A percentile compares a stretch with the other conserved stretches of the same genome.
Evolutionary conservation across 2,888 invertebrate species (phyloP).

Genomic region (Auanema sp.): DNA sequence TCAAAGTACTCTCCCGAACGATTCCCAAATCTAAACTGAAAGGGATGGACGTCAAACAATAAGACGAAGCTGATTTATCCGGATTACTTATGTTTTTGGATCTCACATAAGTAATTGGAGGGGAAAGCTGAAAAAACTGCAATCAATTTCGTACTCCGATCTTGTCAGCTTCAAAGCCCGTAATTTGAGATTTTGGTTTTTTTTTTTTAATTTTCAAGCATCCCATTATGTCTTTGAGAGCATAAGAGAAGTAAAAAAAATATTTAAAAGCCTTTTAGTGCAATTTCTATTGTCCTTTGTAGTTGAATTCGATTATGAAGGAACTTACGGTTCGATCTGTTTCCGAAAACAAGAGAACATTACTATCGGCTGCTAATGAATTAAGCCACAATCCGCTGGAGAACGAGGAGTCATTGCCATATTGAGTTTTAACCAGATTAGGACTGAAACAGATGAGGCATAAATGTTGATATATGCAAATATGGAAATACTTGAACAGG

Average conservation of each 20-base stretch:
- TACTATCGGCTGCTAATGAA: conserved; percentile 38
- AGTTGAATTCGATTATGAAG: background rate
- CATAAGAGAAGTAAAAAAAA: no score
- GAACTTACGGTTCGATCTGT: conserved; percentile 34
- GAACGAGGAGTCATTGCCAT: conserved; percentile 18
- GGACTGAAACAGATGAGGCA: conserved; percentile 12
- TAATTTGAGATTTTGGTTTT: background rate
- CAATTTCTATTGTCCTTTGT: background rate
- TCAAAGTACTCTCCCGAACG: conserved; percentile 33
- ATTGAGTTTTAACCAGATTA: conserved; percentile 20
- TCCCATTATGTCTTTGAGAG: no score
- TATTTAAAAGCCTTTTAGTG: no score
- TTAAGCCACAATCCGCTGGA: conserved; percentile 33
- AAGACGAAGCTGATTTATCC: conserved; percentile 3
- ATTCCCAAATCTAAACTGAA: conserved; percentile 40
- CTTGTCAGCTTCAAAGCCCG: background rate
- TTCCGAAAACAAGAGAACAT: conserved; percentile 43
- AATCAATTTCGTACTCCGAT: background rate
- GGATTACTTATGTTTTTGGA: conserved; percentile 21
- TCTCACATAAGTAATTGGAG: conserved; percentile 23
- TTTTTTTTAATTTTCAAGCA: no score
- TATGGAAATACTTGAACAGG: conserved; percentile 41
- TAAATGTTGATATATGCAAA: background rate
- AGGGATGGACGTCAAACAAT: conserved; percentile 26
- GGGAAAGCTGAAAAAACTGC: conserved; percentile 20